Base-by-base conservation (phyloP, 2,888 invertebrate genomes). In the Xanthia icteritia region DNA sequence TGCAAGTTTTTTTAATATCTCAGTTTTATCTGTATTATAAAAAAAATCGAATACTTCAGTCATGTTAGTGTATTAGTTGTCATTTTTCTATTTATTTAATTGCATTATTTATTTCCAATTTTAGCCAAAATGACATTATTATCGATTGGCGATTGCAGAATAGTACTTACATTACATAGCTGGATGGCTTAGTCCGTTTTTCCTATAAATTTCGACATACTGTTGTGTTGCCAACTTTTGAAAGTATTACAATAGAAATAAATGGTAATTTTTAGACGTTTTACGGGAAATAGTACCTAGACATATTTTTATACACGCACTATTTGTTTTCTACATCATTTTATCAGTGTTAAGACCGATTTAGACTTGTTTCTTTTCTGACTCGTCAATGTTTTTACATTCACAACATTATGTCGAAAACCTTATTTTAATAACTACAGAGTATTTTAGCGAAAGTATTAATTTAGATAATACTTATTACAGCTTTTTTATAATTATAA, bases 371-470 rank as follows among this genome's bases (percentile, higher is more conserved):
- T 54, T 13, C 11, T 39, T n/a, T 54, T 48, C 31, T 27, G 20
- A 27, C 17, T 9, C 5, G 17, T 8, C 3, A 39, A 0, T 76
- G 6, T 77, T 60, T 23, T 63, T 51, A 5, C 5, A 76, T 1
- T 36, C 66, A 84, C 86, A 88, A 90, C 90, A 90, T 83, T 85
- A 79, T 88, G 91, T 90, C 87, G 89, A 84, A 83, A 76, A 66
- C 70, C 77, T 77, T 76, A 68, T 73, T 73, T 76, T 73, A 81
- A 82, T 88, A 83, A 88, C 79, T 88, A 76, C 88, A 84, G 90
- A 93, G 93, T 94, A 94, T 94, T 94, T 92, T 90, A 90, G 90
- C 84, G 85, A 91, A 93, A 94, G 94, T 94, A 94, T 94, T 94
- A 94, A 92, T 93, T 92, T 92, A 93, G 91, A 87, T 82, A 86